Conservation (phyloP, 2,888 invertebrate species). For the Caenorhabditis panamensis region DNA sequence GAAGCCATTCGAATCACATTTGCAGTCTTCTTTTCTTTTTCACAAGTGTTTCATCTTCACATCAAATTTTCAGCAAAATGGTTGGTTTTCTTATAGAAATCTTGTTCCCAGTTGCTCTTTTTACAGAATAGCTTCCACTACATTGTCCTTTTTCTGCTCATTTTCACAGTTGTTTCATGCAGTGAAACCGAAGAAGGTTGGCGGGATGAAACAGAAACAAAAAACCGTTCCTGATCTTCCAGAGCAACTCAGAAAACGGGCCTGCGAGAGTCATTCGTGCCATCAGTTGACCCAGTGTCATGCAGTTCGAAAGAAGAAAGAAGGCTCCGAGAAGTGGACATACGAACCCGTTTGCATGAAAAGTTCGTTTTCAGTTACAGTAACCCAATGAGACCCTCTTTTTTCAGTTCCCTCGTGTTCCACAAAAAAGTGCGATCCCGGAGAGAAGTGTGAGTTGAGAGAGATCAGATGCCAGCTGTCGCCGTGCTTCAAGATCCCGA, state of each 20-base stretch:
- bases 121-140: conserved; percentile 16
- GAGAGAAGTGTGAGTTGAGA: conserved; percentile 44
- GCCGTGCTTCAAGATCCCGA: conserved; percentile 46
- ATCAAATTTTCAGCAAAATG: conserved; percentile 12
- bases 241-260: conserved; percentile 8
- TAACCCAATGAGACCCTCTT: no score
- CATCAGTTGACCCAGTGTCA: conserved; percentile 30
- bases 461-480: conserved; percentile 28
- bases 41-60: conserved; percentile 30
- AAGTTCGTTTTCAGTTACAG: conserved; percentile 13
- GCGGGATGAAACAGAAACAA: not conserved
- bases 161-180: not conserved
- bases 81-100: conserved; percentile 8
- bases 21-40: conserved; percentile 25
- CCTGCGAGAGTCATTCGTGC: conserved; percentile 28
- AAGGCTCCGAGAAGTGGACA: not conserved
- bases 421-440: conserved; percentile 23
- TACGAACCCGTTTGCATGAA: conserved; percentile 34
- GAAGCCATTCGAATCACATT: conserved; percentile 35
- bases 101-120: no score
- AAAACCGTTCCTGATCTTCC: not conserved
- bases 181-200: not conserved
- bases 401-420: conserved; percentile 49
- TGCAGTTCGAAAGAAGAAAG: not conserved
- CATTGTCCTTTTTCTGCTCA: not conserved